A percentile compares a stretch with the other conserved stretches of the same genome.
These are phyloP conservation scores for Emydocephalus ijimae DNA, from an alignment of 2,113 vertebrate genomes.

Conservation along the genomic window DNA sequence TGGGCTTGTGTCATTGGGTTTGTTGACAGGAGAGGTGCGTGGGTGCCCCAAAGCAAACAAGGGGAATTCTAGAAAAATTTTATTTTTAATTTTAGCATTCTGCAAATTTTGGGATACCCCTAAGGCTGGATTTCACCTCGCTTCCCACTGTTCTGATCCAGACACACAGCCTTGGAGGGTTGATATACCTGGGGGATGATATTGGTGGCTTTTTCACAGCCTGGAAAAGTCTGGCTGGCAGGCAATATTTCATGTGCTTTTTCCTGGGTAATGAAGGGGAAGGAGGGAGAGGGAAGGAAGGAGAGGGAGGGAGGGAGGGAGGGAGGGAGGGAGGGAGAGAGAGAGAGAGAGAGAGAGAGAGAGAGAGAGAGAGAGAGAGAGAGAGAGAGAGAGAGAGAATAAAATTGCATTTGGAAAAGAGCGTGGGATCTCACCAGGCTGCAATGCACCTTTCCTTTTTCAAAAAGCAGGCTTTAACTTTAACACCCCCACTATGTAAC, in stretches of 20 bases:
- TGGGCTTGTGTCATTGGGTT: not conserved
- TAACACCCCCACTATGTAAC: not conserved
- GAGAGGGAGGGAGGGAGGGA: fast-evolving
- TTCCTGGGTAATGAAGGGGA: not conserved
- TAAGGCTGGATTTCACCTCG: not conserved
- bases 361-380: too few species aligned
- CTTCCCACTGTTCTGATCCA: not conserved
- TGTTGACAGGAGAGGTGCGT: not conserved
- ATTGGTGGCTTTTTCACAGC: not conserved
- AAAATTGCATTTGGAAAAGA: not conserved
- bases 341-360: too few species aligned
- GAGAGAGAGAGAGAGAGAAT: not conserved
- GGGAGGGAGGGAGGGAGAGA: too few species aligned
- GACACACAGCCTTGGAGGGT: not conserved
- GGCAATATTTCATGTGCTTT: not conserved
- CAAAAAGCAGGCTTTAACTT: not conserved
- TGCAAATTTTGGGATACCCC: not conserved
- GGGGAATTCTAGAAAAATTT: not conserved
- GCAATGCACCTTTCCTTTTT: not conserved
- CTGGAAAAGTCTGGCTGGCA: not conserved
- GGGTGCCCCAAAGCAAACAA: not conserved
- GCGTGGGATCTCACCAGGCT: not conserved
- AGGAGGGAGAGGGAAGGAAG: too few species aligned
- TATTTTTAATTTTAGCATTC: not conserved
- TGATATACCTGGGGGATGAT: not conserved